These are phyloP conservation scores for Achroia grisella DNA, from an alignment of 1,140 invertebrate species.

Conservation along the genomic window DNA sequence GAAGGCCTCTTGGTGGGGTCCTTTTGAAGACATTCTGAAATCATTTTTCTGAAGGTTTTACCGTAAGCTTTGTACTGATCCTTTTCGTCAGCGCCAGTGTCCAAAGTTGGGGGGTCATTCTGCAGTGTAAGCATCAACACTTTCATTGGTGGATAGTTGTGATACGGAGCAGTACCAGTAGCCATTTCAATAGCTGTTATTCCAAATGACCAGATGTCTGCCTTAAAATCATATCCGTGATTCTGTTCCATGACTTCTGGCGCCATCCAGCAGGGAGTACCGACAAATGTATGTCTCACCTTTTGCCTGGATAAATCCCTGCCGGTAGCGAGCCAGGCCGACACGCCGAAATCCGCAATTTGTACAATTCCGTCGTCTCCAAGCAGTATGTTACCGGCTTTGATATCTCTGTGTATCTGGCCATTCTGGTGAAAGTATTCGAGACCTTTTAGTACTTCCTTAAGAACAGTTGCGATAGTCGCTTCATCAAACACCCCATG, in stretches of 20 bases:
- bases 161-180: conserved; percentile 98
- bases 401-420: conserved; percentile 99
- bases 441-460: conserved; percentile 97
- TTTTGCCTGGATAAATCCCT: conserved; percentile 95
- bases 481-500: conserved; percentile 99
- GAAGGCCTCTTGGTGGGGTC: conserved; percentile 96
- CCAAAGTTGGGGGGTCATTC: conserved; percentile 98
- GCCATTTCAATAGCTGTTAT: conserved; percentile 99
- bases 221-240: conserved; percentile 99
- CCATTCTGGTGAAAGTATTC: conserved; percentile 99
- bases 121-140: conserved; percentile 98
- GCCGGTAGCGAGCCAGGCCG: conserved; percentile 94
- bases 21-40: conserved; percentile 96
- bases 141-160: conserved; percentile 99
- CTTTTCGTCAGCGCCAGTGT: conserved; percentile 91
- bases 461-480: conserved; percentile 98
- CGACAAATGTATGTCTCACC: conserved; percentile 97
- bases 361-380: conserved; percentile 98
- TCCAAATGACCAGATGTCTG: conserved; percentile 99
- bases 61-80: conserved; percentile 99
- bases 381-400: conserved; percentile 98
- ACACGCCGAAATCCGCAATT: conserved; percentile 97
- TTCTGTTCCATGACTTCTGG: conserved; percentile 99
- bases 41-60: conserved; percentile 98
- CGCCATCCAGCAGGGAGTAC: conserved; percentile 99